Conservation (phyloP, 2,113 vertebrate species). For the Todiramphus saurophagus region DNA sequence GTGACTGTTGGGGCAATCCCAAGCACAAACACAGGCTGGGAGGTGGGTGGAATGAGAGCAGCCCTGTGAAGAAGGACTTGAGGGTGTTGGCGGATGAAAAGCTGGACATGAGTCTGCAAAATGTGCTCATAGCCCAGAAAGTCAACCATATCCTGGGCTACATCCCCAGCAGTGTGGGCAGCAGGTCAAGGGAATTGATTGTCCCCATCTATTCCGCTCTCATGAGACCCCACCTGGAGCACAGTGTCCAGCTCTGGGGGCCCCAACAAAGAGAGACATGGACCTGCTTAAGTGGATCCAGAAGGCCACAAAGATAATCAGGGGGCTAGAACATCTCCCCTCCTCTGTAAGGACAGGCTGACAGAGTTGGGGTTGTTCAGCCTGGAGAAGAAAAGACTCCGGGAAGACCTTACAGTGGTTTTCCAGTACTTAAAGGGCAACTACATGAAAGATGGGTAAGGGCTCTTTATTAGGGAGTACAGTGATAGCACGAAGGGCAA, state of each 20-base stretch:
- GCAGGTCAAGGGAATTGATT: no score
- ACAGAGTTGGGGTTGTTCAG: not conserved
- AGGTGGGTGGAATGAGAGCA: not conserved
- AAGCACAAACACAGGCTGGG: not conserved
- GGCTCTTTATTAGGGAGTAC: not conserved
- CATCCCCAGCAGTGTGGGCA: not conserved
- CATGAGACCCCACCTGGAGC: not conserved
- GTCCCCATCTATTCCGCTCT: not conserved
- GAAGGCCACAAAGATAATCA: not conserved
- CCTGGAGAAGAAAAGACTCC: not conserved
- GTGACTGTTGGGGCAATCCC: not conserved
- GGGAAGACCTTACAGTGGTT: not conserved
- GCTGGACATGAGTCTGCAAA: not conserved
- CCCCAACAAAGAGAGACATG: not conserved
- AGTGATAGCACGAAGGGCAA: not conserved
- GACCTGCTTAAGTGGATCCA: not conserved
- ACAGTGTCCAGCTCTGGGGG: not conserved
- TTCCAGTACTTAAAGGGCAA: not conserved
- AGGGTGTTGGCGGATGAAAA: not conserved
- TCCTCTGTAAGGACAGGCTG: not conserved
- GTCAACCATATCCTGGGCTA: not conserved
- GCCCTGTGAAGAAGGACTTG: not conserved
- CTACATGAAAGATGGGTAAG: not conserved
- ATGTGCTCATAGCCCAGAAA: not conserved
- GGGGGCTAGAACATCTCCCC: not conserved